Evolutionary conservation across 2,113 vertebrate genomes (phyloP).

Genomic region (Indicator maculatus): DNA sequence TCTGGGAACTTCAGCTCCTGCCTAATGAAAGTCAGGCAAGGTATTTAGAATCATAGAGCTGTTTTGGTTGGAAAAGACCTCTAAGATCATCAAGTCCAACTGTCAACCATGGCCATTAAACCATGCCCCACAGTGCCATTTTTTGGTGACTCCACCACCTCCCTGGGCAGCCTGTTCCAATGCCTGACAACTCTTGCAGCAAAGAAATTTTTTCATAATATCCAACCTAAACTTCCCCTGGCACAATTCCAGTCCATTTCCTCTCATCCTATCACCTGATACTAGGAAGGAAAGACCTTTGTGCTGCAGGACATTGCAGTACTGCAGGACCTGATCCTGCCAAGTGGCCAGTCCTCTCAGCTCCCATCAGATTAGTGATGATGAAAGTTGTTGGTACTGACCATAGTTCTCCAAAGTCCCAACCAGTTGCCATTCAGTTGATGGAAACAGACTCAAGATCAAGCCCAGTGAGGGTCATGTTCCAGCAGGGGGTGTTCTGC

Average conservation of each 20-base stretch:
- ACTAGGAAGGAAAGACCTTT: background rate
- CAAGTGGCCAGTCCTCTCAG: background rate
- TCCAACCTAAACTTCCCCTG: no score
- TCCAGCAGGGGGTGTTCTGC: background rate
- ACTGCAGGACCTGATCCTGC: background rate
- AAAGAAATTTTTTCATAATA: no score
- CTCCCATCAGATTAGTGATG: background rate
- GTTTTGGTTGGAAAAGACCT: no score
- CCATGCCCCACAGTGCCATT: no score
- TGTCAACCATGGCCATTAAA: no score
- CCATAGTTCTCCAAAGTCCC: background rate
- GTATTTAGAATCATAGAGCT: no score
- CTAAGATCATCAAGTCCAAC: no score
- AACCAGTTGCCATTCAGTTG: background rate
- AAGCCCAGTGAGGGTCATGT: rapidly evolving
- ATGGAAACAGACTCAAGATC: background rate
- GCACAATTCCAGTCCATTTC: no score
- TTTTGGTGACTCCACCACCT: no score
- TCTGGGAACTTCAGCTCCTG: background rate
- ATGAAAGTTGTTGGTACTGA: background rate
- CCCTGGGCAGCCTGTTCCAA: no score
- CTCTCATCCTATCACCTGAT: no score
- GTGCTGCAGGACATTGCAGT: rapidly evolving
- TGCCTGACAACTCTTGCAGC: no score
- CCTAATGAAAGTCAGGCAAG: background rate